Percentiles rank a stretch among this genome's conserved stretches.
These are phyloP conservation scores for Unio pictorum DNA, from an alignment of 2,888 invertebrate species.

Conservation along the genomic window DNA sequence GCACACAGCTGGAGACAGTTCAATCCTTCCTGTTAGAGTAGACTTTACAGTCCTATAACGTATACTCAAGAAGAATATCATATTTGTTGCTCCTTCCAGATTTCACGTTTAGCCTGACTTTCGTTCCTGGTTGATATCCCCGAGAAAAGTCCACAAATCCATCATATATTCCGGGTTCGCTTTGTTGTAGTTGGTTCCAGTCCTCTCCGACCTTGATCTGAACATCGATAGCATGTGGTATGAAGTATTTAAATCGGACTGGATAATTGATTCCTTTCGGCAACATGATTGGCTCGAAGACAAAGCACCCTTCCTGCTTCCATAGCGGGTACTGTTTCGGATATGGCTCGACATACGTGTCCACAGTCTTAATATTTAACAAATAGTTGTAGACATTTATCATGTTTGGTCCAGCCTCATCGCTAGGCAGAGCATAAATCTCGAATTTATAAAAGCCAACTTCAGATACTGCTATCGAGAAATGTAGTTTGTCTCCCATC, in stretches of 20 bases:
- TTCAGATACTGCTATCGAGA: slow-evolving; percentile 48
- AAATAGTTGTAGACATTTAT: slow-evolving; percentile 60
- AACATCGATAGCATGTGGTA: slow-evolving; percentile 54
- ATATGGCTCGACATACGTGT: slow-evolving; percentile 44
- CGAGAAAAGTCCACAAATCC: slow-evolving; percentile 51
- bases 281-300: slow-evolving; percentile 55
- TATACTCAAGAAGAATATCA: slow-evolving; percentile 58
- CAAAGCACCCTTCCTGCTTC: slow-evolving; percentile 58
- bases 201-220: slow-evolving; percentile 58
- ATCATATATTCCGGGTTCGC: slow-evolving; percentile 49
- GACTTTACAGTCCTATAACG: slow-evolving; percentile 23
- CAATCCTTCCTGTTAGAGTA: no score
- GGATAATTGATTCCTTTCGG: slow-evolving; percentile 44
- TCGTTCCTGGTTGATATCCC: slow-evolving; percentile 47
- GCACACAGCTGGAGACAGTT: no score
- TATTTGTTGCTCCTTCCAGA: slow-evolving; percentile 51
- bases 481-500: slow-evolving; percentile 47
- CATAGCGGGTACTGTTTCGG: slow-evolving; percentile 62
- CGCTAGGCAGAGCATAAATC: slow-evolving; percentile 55
- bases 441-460: slow-evolving; percentile 62
- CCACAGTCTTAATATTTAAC: slow-evolving; percentile 37
- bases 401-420: slow-evolving; percentile 59
- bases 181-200: slow-evolving; percentile 53
- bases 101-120: slow-evolving; percentile 59
- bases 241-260: slow-evolving; percentile 47